Evolutionary conservation across 2,888 invertebrate species (phyloP), one percentile per base, ranked within the genome.

Genomic region (Pocota personata): DNA sequence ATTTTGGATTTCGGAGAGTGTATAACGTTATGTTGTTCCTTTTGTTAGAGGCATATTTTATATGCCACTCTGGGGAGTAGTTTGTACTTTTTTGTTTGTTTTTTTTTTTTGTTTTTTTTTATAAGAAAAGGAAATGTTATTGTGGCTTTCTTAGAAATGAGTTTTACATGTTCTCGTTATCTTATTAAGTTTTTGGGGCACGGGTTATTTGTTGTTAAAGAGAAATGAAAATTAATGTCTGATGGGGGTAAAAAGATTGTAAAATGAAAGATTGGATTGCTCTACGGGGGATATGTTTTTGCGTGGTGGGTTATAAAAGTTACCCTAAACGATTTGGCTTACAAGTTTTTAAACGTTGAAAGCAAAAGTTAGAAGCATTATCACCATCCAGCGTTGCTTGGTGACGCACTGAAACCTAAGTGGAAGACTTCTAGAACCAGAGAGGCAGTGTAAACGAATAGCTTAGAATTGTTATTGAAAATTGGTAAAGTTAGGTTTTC

Each of bases 61-160:
- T 69, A 64, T 60, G 75, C 30, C 30, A 75, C 84, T 58, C 84
- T 60, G 19, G 84, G 75, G 84, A 75, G 71, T 84, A 80, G 79
- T 84, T 83, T 55, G 60, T 21, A 57, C 8, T 12, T 46, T 21
- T 35, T 8, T 40, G n/a, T 14, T 14, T 5, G 55, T 35, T 58
- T 40, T 52, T 35, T 52, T 58, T 40, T 10, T 35, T 1, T 3
- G 21, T 27, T 12, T 1, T 48, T 55, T 21, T 52, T 16, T 30
- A 2, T 24, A 64, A 50, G 24, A 21, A 46, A 50, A 37, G 37
- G 10, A 14, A 66, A 35, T 32, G 19, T 24, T 73, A 40, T 3
- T 50, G 32, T 66, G 21, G 30, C 72, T 67, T 32, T 50, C 30
- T 72, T 55, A 52, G 46, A 55, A 78, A 73, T 73, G 60, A 55